phyloP scores from a whole-genome alignment of 1,140 invertebrate species.

The Philopotamus ludificatus region DNA sequence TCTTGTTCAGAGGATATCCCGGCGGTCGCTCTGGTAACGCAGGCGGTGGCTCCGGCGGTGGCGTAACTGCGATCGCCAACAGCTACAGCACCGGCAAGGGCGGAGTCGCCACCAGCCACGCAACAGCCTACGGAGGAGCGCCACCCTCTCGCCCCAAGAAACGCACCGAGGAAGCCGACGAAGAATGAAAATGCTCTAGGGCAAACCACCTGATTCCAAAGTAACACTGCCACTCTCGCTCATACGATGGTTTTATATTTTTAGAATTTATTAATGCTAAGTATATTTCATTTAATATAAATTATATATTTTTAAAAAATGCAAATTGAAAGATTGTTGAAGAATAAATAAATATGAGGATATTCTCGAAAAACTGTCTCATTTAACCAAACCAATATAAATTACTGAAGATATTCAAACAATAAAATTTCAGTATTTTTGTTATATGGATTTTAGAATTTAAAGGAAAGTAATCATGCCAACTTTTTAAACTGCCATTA shows the following conservation, averaged over 20 bases:
- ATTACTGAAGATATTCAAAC: too few relatives aligned
- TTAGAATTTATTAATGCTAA: constrained; percentile 29
- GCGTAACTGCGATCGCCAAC: constrained; percentile 65
- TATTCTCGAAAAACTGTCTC: constrained; percentile 18
- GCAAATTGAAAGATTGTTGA: constrained; percentile 28
- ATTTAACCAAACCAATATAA: too few relatives aligned
- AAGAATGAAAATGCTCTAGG: constrained; percentile 28
- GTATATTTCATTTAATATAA: constrained; percentile 39
- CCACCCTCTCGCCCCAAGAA: constrained; percentile 21
- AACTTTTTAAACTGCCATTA: too few relatives aligned
- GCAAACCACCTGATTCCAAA: constrained; percentile 11
- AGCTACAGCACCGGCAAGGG: constrained; percentile 67
- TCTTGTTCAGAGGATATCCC: constrained; percentile 57
- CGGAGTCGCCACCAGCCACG: constrained; percentile 66
- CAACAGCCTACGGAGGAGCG: constrained; percentile 63
- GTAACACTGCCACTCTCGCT: constrained; percentile 27
- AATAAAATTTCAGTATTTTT: too few relatives aligned
- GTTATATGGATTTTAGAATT: too few relatives aligned
- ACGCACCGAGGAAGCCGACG: constrained; percentile 17
- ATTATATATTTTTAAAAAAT: constrained; percentile 29
- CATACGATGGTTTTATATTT: constrained; percentile 5
- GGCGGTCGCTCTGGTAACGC: constrained; percentile 46
- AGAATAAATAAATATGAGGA: constrained; percentile 25
- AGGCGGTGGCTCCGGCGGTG: constrained; percentile 49
- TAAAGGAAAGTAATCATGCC: too few relatives aligned